Evolutionary conservation across 2,888 invertebrate genomes (phyloP), one percentile per base, ranked within the genome.

Genomic region (Spilosoma lubricipeda): DNA sequence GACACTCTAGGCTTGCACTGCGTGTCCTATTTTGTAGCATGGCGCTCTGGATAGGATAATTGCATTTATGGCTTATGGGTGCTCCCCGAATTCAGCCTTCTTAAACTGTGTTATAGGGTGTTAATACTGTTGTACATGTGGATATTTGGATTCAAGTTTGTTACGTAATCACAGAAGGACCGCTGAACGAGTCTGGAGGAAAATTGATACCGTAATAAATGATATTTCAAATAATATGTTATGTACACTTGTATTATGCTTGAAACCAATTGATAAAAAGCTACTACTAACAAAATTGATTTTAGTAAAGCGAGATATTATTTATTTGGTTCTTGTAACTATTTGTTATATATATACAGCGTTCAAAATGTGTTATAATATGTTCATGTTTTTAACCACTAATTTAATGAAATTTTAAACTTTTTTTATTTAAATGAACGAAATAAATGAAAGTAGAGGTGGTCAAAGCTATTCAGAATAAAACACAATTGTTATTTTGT

Each of bases 1-100:
- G 87, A 82, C 85, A 80, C 81, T 85, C 82, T 71, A 81, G 74
- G 67, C 72, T 70, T 77, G 74, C 77, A 80, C 80, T 80, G 71
- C 77, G 80, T 77, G 70, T 67, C 70, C 70, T 70, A 77, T 74
- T 48, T 65, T 36, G 39, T 70, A 66, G 45, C 30, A 67, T 13
- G 52, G n/a, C 36, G 52, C 64, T 71, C 70, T 63, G 30, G 63
- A 70, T 73, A 74, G 70, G 59, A 80, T 81, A 77, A 83, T 76
- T 73, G 79, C 77, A 71, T 73, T 80, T 80, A 76, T 80, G 75
- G 76, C 68, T 65, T 69, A 71, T 18, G 9, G 18, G 18, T 30
- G 30, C 18, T 18, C 15, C 30, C 27, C 15, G 27, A 63, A 63
- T 63, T 30, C 15, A 63, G 5, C 18, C 5, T 59, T 59, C 27